Evolutionary conservation across 2,797 vertebrate genomes (phyloP).

Genomic region (Phyllotis vaccarum): DNA sequence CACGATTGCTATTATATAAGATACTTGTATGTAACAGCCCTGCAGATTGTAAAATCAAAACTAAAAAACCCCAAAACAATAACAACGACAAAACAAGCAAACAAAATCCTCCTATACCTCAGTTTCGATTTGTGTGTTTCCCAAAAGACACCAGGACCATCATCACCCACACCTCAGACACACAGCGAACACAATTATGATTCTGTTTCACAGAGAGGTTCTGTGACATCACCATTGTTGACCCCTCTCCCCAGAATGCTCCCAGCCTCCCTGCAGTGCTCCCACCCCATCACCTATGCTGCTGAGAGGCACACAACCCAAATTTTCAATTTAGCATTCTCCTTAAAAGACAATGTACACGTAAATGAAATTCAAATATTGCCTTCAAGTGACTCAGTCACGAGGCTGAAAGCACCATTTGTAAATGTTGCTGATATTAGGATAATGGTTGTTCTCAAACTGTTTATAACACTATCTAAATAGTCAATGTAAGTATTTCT

Average conservation of each 20-base stretch:
- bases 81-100: no score
- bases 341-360: constrained; percentile 60
- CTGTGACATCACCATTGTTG: constrained; percentile 32
- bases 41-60: not conserved
- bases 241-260: not conserved
- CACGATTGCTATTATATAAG: not conserved
- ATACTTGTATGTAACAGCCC: constrained; percentile 4
- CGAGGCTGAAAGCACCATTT: constrained; percentile 51
- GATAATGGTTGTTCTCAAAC: constrained; percentile 59
- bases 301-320: constrained; percentile 25
- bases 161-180: not conserved
- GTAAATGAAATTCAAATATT: constrained; percentile 61
- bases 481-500: constrained; percentile 60
- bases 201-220: constrained; percentile 49
- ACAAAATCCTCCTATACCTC: not conserved
- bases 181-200: not conserved
- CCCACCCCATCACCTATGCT: not conserved
- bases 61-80: not conserved
- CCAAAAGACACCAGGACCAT: not conserved
- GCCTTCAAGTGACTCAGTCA: constrained; percentile 40
- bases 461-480: constrained; percentile 66
- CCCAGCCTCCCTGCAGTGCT: not conserved
- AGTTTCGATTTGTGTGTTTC: constrained; percentile 49
- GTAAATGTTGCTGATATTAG: constrained; percentile 56
- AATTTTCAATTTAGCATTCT: constrained; percentile 56